These are phyloP conservation scores for Lacerta bilineata DNA, from an alignment of 2,797 vertebrate species.

Conservation along the genomic window DNA sequence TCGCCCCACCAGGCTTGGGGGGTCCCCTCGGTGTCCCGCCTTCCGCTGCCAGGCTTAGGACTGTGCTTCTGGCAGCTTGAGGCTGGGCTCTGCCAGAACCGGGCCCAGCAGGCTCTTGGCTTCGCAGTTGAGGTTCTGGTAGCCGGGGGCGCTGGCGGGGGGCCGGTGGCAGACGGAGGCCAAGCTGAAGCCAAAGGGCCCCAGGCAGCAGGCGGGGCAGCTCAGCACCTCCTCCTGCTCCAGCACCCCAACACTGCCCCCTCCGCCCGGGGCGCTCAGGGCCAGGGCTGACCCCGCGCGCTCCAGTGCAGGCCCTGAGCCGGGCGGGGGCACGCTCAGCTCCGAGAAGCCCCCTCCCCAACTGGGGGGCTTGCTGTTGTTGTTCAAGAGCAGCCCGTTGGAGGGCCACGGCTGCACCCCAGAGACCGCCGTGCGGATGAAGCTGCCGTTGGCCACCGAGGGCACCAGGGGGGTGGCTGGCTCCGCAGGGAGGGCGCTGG, in stretches of 20 bases:
- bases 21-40: background rate
- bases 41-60: constrained; percentile 74
- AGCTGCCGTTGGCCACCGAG: constrained; percentile 59
- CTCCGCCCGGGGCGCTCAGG: constrained; percentile 62
- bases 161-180: constrained; percentile 88
- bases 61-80: constrained; percentile 86
- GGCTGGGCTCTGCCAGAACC: constrained; percentile 78
- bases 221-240: constrained; percentile 92
- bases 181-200: constrained; percentile 89
- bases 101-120: constrained; percentile 84
- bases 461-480: constrained; percentile 47
- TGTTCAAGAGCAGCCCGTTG: constrained; percentile 82
- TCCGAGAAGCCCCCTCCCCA: constrained; percentile 79
- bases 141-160: constrained; percentile 84
- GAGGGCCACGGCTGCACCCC: constrained; percentile 82
- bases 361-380: constrained; percentile 83
- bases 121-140: constrained; percentile 93
- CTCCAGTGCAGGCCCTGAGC: constrained; percentile 69
- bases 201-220: constrained; percentile 92
- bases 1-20: background rate
- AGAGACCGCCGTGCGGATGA: constrained; percentile 69
- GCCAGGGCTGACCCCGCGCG: background rate
- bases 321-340: constrained; percentile 70
- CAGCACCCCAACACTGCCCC: constrained; percentile 36
- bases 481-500: background rate